These are phyloP conservation scores for Orussus abietinus DNA, from an alignment of 1,140 invertebrate genomes.

Conservation along the genomic window DNA sequence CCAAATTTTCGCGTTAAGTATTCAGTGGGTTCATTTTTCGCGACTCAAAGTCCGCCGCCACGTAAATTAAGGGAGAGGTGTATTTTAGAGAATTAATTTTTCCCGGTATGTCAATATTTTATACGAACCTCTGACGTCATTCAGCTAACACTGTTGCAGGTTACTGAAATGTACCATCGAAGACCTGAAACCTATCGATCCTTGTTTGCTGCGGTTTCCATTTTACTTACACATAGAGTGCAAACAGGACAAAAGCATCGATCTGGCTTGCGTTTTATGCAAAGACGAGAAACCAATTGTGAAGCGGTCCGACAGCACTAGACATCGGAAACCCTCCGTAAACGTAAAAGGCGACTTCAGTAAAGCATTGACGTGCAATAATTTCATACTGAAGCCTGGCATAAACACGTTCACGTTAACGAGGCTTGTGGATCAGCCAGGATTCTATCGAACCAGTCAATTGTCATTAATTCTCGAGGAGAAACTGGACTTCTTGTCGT, in stretches of 20 bases:
- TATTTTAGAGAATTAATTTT: no score
- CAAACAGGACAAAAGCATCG: conserved; percentile 74
- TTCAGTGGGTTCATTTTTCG: no score
- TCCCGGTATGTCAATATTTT: no score
- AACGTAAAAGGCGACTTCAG: conserved; percentile 61
- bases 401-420: conserved; percentile 64
- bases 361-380: conserved; percentile 55
- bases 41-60: no score
- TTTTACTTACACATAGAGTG: conserved; percentile 70
- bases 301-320: conserved; percentile 58
- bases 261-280: conserved; percentile 63
- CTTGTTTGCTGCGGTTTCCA: conserved; percentile 59
- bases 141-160: conserved; percentile 24
- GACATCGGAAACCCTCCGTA: conserved; percentile 57
- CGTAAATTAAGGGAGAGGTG: no score
- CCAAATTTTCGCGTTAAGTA: no score
- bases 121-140: no score
- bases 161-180: conserved; percentile 49
- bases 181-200: conserved; percentile 60
- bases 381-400: conserved; percentile 66
- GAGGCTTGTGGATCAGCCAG: conserved; percentile 57
- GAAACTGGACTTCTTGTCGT: conserved; percentile 53
- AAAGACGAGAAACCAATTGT: conserved; percentile 55
- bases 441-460: conserved; percentile 60
- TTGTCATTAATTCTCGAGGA: conserved; percentile 58